Evolutionary conservation across 2,888 invertebrate species (phyloP).

Genomic region (Dastarcus helophoroides): DNA sequence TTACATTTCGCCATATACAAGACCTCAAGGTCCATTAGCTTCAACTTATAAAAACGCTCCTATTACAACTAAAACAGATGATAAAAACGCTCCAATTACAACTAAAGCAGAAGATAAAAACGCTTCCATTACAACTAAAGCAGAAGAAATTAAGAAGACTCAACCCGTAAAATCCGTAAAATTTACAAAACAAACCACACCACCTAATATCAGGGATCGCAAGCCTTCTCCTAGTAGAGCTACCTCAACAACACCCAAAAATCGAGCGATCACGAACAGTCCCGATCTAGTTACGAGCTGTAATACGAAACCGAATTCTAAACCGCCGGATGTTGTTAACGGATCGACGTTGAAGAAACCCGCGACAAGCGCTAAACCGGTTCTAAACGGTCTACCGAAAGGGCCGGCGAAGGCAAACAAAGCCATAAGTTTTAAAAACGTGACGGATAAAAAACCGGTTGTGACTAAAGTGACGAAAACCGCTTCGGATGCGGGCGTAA

Average conservation of each 20-base stretch:
- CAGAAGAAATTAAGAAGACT: conserved; percentile 17
- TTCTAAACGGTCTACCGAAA: conserved; percentile 31
- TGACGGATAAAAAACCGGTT: conserved; percentile 24
- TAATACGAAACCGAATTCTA: conserved; percentile 39
- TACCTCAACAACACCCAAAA: conserved; percentile 17
- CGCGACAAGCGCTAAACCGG: conserved; percentile 28
- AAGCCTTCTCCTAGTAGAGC: conserved; percentile 29
- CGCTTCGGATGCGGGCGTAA: conserved; percentile 14
- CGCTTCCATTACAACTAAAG: conserved; percentile 4
- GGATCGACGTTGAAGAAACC: conserved; percentile 30
- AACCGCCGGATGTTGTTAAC: conserved; percentile 52
- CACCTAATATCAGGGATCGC: conserved; percentile 40
- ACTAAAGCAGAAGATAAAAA: conserved; percentile 15
- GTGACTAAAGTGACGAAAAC: conserved; percentile 26
- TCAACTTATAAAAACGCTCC: conserved; percentile 16
- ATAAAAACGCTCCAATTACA: conserved; percentile 15
- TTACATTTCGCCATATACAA: conserved; percentile 21
- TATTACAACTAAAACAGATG: conserved; percentile 13
- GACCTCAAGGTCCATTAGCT: conserved; percentile 21
- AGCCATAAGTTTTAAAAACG: conserved; percentile 34
- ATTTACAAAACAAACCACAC: conserved; percentile 29
- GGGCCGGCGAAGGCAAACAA: conserved; percentile 36
- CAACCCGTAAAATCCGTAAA: conserved; percentile 12
- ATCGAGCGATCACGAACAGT: conserved; percentile 42
- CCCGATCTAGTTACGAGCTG: conserved; percentile 66